Evolutionary conservation across 2,797 vertebrate species (phyloP).

Genomic region (Macroramphosus scolopax): DNA sequence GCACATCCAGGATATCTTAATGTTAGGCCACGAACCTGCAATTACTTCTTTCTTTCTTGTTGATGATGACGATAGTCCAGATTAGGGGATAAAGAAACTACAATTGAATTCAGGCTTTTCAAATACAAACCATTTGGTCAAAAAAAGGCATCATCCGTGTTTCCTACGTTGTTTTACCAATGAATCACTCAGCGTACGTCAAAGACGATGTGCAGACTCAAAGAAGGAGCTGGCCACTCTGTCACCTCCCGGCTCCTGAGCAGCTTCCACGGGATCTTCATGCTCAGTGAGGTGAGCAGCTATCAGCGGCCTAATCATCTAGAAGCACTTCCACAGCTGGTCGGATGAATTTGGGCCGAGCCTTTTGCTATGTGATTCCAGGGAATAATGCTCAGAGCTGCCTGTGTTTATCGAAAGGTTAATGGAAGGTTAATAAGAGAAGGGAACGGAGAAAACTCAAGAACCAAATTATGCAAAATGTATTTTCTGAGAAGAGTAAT

Average conservation of each 20-base stretch:
- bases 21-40: no score
- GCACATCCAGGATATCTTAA: no score
- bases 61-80: no score
- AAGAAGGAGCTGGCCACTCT: constrained; percentile 22
- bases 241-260: constrained; percentile 20
- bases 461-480: constrained; percentile 72
- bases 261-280: constrained; percentile 46
- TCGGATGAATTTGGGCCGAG: constrained; percentile 68
- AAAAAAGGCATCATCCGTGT: no score
- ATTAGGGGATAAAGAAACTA: no score
- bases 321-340: constrained; percentile 63
- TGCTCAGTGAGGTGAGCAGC: constrained; percentile 42
- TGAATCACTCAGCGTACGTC: constrained; percentile 7
- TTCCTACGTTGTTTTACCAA: constrained; percentile 12
- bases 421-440: constrained; percentile 80
- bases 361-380: constrained; percentile 53
- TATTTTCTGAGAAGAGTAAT: constrained; percentile 54
- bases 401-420: constrained; percentile 76
- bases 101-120: no score
- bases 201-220: constrained; percentile 11
- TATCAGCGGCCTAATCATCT: constrained; percentile 72
- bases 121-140: no score
- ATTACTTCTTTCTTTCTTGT: no score
- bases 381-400: constrained; percentile 57
- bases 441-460: constrained; percentile 64